Base-by-base conservation (phyloP, 1,140 invertebrate genomes). In the Macrocentrus cingulum region DNA sequence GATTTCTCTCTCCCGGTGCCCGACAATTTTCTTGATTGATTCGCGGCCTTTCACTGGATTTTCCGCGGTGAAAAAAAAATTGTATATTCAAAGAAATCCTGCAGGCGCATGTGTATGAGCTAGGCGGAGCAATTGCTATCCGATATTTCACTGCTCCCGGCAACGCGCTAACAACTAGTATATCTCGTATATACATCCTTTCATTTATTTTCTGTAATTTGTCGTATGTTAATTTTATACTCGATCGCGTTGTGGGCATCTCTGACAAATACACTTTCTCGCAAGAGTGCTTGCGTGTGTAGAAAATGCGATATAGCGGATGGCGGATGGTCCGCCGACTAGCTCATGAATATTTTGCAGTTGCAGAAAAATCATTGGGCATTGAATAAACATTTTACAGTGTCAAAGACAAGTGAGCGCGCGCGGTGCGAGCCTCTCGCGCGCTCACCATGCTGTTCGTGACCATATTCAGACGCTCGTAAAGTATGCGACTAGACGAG, bases 401-500 rank as follows among this genome's bases (percentile, higher is more conserved):
- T 53, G 51, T 53, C 50, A 52, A 52, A 37, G 34, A 49, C 46
- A 49, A 49, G 46, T 49, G 29, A 29, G 46, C 29, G 49, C 34
- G 13, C 36, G 8, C 3, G 36, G 29, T 11, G 29, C 11, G 11
- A 34, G 29, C 11, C 11, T 6, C 36, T 15, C 36, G 13, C 13
- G 20, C 22, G 20, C 16, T 41, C 37, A 36, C 37, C 55, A 19
- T 63, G n/a, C n/a, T n/a, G 51, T 63, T 60, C 65, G 52, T 61
- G 64, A 66, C 57, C 59, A 64, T 65, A 62, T 54, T 58, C 44
- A 39, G 39, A 23, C 41, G 51, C 53, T 61, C 63, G 58, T 68
- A 65, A 67, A 67, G 34, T 55, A 61, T 56, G 41, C 34, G 29
- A 29, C 50, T 41, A 37, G 49, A 51, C 49, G 18, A 20, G 32